Evolutionary conservation across 2,888 invertebrate genomes (phyloP).

Genomic region (Pyrrhia umbra): DNA sequence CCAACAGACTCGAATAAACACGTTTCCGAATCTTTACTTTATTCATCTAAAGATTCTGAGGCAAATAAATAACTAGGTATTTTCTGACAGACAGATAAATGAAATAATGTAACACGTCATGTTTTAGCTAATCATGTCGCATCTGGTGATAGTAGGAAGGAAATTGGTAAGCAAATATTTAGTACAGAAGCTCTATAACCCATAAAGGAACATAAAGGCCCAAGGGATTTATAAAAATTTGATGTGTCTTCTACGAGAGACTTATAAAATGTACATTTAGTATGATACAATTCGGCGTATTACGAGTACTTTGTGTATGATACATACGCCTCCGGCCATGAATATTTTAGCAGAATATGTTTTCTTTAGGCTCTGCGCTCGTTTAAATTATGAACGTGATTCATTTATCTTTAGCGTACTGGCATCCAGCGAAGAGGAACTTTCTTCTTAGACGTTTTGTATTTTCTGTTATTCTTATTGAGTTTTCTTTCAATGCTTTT

Average conservation of each 20-base stretch:
- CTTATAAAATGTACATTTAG: slow-evolving; percentile 47
- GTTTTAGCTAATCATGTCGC: background rate
- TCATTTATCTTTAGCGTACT: slow-evolving; percentile 58
- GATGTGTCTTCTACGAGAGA: slow-evolving; percentile 25
- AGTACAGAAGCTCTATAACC: background rate
- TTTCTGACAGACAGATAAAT: slow-evolving; percentile 6
- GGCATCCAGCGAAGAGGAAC: slow-evolving; percentile 18
- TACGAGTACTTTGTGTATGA: slow-evolving; percentile 46
- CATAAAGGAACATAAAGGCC: slow-evolving; percentile 16
- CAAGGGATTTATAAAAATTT: slow-evolving; percentile 25
- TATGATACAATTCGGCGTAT: slow-evolving; percentile 31
- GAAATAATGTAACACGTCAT: slow-evolving; percentile 10
- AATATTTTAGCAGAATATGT: slow-evolving; percentile 63
- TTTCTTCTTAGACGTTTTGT: slow-evolving; percentile 33
- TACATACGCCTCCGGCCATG: slow-evolving; percentile 49
- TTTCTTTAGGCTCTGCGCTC: slow-evolving; percentile 52
- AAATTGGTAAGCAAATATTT: background rate
- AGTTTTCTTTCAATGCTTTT: slow-evolving; percentile 29
- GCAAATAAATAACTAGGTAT: slow-evolving; percentile 13
- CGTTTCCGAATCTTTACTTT: slow-evolving; percentile 33
- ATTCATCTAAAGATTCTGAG: slow-evolving; percentile 28
- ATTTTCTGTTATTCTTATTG: slow-evolving; percentile 35
- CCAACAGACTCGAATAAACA: slow-evolving; percentile 47
- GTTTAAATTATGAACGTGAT: slow-evolving; percentile 63
- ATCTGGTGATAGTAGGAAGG: slow-evolving; percentile 1